These are phyloP conservation scores for Trissoscelio sp. DNA, from an alignment of 2,888 invertebrate species.

Conservation along the genomic window DNA sequence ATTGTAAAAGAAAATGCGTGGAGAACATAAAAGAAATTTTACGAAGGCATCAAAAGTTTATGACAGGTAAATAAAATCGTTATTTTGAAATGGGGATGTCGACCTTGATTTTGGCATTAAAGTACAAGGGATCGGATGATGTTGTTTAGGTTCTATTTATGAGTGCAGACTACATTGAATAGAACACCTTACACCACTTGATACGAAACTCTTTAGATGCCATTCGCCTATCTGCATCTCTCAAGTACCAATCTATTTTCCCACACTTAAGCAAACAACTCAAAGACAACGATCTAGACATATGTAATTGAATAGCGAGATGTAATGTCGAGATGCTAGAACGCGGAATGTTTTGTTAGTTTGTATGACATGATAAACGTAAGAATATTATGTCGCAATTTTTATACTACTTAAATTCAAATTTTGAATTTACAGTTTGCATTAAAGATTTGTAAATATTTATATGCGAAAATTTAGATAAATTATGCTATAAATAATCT, in stretches of 20 bases:
- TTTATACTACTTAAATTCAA: not conserved
- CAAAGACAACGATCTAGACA: conserved; percentile 58
- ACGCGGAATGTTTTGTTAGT: conserved; percentile 12
- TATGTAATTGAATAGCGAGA: conserved; percentile 58
- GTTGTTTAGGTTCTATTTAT: conserved; percentile 60
- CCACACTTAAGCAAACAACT: conserved; percentile 59
- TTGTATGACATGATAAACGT: conserved; percentile 1
- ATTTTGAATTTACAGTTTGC: too few species aligned
- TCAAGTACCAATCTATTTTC: conserved; percentile 63
- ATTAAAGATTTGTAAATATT: too few species aligned
- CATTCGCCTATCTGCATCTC: conserved; percentile 61
- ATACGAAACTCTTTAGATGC: conserved; percentile 55
- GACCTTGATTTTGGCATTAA: conserved; percentile 61
- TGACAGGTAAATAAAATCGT: conserved; percentile 61
- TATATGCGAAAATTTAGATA: too few species aligned
- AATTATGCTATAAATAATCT: too few species aligned
- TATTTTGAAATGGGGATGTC: conserved; percentile 35
- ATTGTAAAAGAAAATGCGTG: conserved; percentile 35
- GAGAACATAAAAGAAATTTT: conserved; percentile 42
- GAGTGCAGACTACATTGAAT: conserved; percentile 38
- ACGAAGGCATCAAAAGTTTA: conserved; percentile 54
- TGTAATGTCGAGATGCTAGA: conserved; percentile 27
- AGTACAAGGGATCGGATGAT: conserved; percentile 43
- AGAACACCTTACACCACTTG: conserved; percentile 58
- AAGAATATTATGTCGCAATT: not conserved